Evolutionary conservation across 1,140 invertebrate species (phyloP).

Genomic region (Hypsibius dujardini): DNA sequence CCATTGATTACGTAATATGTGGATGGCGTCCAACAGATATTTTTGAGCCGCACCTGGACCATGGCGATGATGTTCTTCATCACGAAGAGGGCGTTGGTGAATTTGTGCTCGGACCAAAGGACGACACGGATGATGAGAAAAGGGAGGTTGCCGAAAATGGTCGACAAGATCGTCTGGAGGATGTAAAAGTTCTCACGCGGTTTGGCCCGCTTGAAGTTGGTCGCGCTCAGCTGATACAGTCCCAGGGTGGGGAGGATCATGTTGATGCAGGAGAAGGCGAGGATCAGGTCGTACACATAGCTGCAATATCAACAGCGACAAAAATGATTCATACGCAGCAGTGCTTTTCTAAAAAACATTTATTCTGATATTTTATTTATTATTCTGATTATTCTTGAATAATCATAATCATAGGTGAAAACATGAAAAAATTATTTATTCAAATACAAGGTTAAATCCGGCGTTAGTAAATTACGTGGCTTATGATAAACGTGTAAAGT

Average conservation of each 20-base stretch:
- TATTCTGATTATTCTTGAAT: no score
- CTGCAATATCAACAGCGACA: no score
- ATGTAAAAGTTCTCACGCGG: neutral
- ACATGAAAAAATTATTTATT: no score
- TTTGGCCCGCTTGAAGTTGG: neutral
- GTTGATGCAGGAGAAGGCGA: neutral
- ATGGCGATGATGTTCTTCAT: conserved; percentile 6
- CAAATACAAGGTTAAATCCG: no score
- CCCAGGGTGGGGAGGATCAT: neutral
- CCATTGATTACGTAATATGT: no score
- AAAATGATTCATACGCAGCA: no score
- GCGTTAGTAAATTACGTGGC: no score
- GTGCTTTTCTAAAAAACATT: no score
- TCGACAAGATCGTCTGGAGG: conserved; percentile 5
- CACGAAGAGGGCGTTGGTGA: neutral
- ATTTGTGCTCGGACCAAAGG: neutral
- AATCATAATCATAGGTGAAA: no score
- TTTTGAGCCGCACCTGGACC: neutral
- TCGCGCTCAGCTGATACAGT: neutral
- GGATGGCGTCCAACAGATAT: no score
- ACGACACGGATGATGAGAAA: neutral
- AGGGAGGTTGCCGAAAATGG: neutral
- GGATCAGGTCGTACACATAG: neutral
- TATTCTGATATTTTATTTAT: no score
- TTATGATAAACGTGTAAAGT: no score